Evolutionary conservation across 2,797 vertebrate species (phyloP), one percentile per base, ranked within the genome.

Genomic region (Chelonia mydas): DNA sequence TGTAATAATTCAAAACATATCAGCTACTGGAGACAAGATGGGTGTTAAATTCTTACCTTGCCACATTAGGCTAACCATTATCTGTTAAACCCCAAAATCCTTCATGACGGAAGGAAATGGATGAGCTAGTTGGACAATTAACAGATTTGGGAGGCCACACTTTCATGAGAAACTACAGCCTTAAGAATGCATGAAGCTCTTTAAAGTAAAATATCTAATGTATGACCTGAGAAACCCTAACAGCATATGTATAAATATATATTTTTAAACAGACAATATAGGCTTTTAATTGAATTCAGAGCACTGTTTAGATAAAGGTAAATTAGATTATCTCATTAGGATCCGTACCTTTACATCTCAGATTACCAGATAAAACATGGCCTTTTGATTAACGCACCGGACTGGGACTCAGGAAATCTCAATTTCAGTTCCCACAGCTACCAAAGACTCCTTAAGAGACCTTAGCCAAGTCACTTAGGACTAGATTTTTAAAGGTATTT

Each of bases 341-440:
- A 94, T 97, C 94, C 86, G 92, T 94, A 92, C 94, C 90, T 94
- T 97, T 94, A 41, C 94, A 93, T 96, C 94, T 95, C 93, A 94
- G 96, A 92, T 77, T 68, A 27, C 94, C 94, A 97, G 89, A 94
- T 33, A 95, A 94, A 96, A 78, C 96, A 95, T 27, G 72, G 81
- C 90, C 93, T 95, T 96, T 90, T 96, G 95, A 97, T 97, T 95
- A 96, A 97, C 82, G 77, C 81, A 88, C 80, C 90, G 78, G 57
- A 65, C 51, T 53, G 51, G 87, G 90, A 95, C 37, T 6, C 93
- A 94, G 96, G 95, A 97, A 97, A 97, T 96, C 92, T 97, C 90
- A 96, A 94, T 54, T 96, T 96, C 83, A 91, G 89, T 95, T 93
- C 90, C 94, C 59, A 97, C 87, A 87, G 88, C 92, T 87, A 93